A percentile compares a stretch with the other conserved stretches of the same genome.
Evolutionary conservation across 2,888 invertebrate species (phyloP).

Genomic region (Drosophila affinis): DNA sequence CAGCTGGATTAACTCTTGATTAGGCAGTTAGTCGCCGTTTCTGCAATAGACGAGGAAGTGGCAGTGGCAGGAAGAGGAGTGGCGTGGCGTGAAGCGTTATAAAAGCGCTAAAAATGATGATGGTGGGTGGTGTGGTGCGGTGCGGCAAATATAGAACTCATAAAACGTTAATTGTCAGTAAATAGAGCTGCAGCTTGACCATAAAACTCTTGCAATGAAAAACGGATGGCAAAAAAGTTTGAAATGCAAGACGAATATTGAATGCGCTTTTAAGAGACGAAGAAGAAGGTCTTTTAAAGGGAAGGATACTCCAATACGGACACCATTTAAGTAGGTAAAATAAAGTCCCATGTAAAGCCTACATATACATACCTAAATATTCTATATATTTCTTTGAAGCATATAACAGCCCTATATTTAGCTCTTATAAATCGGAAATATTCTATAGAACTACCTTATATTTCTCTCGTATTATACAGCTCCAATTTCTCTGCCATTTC

Average conservation of each 20-base stretch:
- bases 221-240: neutral
- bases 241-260: fast-evolving
- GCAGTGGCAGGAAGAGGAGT: neutral
- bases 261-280: slow-evolving; percentile 11
- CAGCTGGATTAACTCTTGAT: slow-evolving; percentile 34
- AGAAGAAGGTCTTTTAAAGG: too few species aligned
- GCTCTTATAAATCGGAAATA: too few species aligned
- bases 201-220: slow-evolving; percentile 38
- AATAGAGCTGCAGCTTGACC: slow-evolving; percentile 34
- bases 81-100: slow-evolving; percentile 25
- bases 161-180: slow-evolving; percentile 56
- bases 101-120: slow-evolving; percentile 26
- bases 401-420: too few species aligned
- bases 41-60: neutral
- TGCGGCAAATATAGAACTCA: slow-evolving; percentile 20
- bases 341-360: too few species aligned
- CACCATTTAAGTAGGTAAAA: too few species aligned
- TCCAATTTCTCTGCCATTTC: neutral
- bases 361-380: too few species aligned
- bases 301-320: too few species aligned
- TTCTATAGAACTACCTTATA: too few species aligned
- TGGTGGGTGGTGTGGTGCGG: too few species aligned
- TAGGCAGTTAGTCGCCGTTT: slow-evolving; percentile 32
- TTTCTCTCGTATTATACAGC: too few species aligned
- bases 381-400: too few species aligned